phyloP scores from a whole-genome alignment of 2,113 vertebrate species.

The Mixornis gularis region DNA sequence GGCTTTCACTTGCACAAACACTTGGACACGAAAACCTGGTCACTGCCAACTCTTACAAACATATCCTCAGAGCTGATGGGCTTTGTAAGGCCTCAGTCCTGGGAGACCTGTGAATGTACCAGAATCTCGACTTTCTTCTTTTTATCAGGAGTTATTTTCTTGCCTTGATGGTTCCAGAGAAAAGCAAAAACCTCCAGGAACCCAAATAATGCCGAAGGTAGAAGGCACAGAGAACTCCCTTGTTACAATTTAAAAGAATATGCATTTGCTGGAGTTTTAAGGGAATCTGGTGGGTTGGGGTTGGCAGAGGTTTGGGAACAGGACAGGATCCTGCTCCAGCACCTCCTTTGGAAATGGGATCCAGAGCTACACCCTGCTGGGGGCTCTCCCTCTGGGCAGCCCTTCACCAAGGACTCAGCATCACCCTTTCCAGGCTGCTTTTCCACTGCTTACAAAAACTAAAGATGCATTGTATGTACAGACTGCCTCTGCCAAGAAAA shows the following conservation, averaged over 20 bases:
- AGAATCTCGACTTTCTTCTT: neutral
- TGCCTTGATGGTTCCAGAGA: neutral
- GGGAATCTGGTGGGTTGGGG: neutral
- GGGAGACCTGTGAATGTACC: conserved; percentile 27
- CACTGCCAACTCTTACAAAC: neutral
- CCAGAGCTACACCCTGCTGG: neutral
- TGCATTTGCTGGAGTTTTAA: neutral
- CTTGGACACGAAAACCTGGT: neutral
- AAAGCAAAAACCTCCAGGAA: neutral
- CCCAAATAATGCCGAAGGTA: neutral
- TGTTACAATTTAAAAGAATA: neutral
- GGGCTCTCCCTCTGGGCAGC: neutral
- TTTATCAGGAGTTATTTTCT: neutral
- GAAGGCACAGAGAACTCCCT: neutral
- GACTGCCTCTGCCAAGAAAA: conserved; percentile 37
- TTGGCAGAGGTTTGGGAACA: neutral
- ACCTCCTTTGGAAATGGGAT: neutral
- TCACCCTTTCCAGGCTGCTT: neutral
- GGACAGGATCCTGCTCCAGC: neutral
- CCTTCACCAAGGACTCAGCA: neutral
- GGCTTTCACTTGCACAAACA: conserved; percentile 22
- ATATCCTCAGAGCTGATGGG: neutral
- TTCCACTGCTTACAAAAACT: neutral
- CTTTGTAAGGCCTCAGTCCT: neutral
- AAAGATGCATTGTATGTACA: conserved; percentile 30